A percentile compares a stretch with the other conserved stretches of the same genome.
phyloP scores from a whole-genome alignment of 2,888 invertebrate species.

The Lasioglossum figueresi region DNA sequence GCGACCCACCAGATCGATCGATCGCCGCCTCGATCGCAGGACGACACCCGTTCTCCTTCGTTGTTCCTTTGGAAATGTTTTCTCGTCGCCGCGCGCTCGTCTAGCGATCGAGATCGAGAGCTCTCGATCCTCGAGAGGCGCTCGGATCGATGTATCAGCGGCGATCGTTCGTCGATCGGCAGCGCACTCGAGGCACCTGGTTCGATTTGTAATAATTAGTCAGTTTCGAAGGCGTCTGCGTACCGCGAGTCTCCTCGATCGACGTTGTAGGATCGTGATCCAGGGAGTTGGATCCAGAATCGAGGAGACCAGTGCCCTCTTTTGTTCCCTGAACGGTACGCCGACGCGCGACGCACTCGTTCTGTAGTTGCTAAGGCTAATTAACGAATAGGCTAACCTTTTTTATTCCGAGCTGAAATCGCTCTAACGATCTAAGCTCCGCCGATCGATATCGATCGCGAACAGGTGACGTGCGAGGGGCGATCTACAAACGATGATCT shows the following conservation, averaged over 20 bases:
- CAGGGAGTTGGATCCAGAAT: neutral
- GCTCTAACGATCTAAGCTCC: slow-evolving; percentile 72
- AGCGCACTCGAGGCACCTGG: slow-evolving; percentile 37
- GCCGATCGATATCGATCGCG: slow-evolving; percentile 27
- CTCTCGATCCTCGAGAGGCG: neutral
- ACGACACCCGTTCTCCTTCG: neutral
- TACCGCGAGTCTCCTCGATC: neutral
- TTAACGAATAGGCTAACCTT: slow-evolving; percentile 72
- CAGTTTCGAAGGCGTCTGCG: slow-evolving; percentile 47
- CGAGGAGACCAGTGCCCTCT: neutral
- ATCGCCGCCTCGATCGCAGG: neutral
- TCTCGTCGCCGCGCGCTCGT: neutral
- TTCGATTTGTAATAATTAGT: slow-evolving; percentile 47
- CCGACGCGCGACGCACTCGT: slow-evolving; percentile 64
- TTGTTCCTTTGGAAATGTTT: slow-evolving; percentile 1
- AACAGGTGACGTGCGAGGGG: neutral
- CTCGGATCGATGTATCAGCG: neutral
- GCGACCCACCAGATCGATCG: slow-evolving; percentile 17
- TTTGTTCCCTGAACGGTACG: slow-evolving; percentile 42
- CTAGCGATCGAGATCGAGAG: neutral
- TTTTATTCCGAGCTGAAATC: slow-evolving; percentile 72
- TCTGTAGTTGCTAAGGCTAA: slow-evolving; percentile 69
- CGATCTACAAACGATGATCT: neutral
- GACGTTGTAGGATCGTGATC: neutral
- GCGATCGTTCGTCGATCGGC: slow-evolving; percentile 20